A percentile compares a stretch with the other conserved stretches of the same genome.
Evolutionary conservation across 1,140 invertebrate genomes (phyloP).

Genomic region (Sesamia nonagrioides): DNA sequence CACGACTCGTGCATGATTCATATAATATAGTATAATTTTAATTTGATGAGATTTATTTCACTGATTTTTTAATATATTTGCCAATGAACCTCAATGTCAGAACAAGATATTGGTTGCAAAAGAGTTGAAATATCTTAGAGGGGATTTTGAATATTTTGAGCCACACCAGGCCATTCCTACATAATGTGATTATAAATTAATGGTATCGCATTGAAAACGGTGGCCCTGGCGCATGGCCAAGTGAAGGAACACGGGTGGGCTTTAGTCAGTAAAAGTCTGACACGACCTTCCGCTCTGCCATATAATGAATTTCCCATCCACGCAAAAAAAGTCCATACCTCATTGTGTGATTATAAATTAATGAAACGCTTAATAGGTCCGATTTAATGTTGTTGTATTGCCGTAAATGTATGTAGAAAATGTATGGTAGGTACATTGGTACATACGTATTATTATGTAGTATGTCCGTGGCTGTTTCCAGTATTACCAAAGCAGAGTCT

Average conservation of each 20-base stretch:
- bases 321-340: no score
- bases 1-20: not conserved
- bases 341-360: not conserved
- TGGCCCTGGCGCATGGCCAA: no score
- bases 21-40: not conserved
- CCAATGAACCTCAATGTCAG: constrained; percentile 25
- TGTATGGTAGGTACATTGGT: not conserved
- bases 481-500: constrained; percentile 9
- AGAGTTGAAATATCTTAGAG: constrained; percentile 10
- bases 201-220: not conserved
- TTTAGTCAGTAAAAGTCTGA: no score
- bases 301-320: no score
- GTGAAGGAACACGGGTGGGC: no score
- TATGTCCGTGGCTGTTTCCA: constrained; percentile 17
- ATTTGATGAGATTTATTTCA: not conserved
- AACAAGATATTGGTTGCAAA: constrained; percentile 19
- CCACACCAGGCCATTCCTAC: not conserved
- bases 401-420: not conserved
- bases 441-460: constrained; percentile 7
- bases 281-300: no score
- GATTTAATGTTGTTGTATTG: not conserved
- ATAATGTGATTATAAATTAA: not conserved
- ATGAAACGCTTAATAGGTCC: not conserved
- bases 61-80: constrained; percentile 1
- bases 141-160: not conserved